phyloP scores from a whole-genome alignment of 1,140 invertebrate species.

The Coptotermes formosanus region DNA sequence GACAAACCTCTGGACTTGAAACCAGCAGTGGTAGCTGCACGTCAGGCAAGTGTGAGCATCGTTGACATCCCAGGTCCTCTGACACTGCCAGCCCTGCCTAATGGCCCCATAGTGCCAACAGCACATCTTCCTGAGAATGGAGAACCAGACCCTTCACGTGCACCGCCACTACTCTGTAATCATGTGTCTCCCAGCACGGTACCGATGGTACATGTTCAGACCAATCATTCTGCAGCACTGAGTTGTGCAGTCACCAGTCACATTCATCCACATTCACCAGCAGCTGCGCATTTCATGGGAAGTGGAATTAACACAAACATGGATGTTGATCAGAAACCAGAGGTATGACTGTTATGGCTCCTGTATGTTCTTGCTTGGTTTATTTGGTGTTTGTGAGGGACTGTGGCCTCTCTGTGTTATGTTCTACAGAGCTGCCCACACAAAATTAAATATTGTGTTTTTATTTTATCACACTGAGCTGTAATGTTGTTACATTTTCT shows the following conservation, averaged over 20 bases:
- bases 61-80: constrained; percentile 19
- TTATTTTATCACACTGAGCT: too few species aligned
- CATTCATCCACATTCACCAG: too few species aligned
- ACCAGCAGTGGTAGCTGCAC: constrained; percentile 29
- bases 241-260: background rate
- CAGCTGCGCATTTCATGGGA: background rate
- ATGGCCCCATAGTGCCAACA: background rate
- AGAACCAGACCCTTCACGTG: background rate
- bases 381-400: too few species aligned
- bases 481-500: too few species aligned
- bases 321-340: background rate
- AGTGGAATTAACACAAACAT: background rate
- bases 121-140: background rate
- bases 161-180: background rate
- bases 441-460: too few species aligned
- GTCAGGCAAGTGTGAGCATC: constrained; percentile 24
- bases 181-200: background rate
- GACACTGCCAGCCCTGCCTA: background rate
- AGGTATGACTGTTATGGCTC: background rate
- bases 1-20: constrained; percentile 36
- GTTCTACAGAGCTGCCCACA: too few species aligned
- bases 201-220: background rate
- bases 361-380: background rate
- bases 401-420: too few species aligned
- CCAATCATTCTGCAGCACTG: constrained; percentile 13